Conservation (phyloP, 2,888 invertebrate genomes). For the Hypomecis punctinalis region DNA sequence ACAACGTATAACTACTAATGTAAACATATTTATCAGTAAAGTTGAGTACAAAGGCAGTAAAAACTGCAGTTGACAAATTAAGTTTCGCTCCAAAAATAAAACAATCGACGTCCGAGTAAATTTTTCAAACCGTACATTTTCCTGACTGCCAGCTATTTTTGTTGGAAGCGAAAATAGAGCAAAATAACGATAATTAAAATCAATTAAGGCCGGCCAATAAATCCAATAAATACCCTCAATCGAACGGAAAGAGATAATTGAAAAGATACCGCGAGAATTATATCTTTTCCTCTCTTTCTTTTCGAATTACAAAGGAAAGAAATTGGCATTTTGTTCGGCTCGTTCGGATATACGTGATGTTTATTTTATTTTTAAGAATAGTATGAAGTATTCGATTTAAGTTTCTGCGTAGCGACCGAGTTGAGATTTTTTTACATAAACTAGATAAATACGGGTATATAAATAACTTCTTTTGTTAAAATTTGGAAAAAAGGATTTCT, state of each 20-base stretch:
- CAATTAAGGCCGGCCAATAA: constrained; percentile 41
- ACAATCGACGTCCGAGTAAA: background rate
- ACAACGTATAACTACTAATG: too few relatives aligned
- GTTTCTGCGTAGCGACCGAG: too few relatives aligned
- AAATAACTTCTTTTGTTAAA: too few relatives aligned
- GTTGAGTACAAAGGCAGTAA: too few relatives aligned
- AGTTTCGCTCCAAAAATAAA: too few relatives aligned
- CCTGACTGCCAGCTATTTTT: background rate
- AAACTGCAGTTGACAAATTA: too few relatives aligned
- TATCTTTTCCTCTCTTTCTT: constrained; percentile 47
- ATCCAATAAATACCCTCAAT: constrained; percentile 55
- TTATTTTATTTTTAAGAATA: background rate
- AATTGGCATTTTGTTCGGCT: background rate
- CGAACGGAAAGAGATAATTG: constrained; percentile 65
- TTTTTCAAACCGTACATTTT: background rate
- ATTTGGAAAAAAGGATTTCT: too few relatives aligned
- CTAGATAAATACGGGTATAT: too few relatives aligned
- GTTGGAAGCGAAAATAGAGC: constrained; percentile 27
- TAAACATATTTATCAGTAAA: too few relatives aligned
- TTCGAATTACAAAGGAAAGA: constrained; percentile 10
- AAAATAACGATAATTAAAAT: constrained; percentile 43
- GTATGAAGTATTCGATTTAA: too few relatives aligned
- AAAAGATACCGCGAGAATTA: constrained; percentile 66
- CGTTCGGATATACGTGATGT: background rate
- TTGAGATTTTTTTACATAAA: too few relatives aligned